These are phyloP conservation scores for human (Homo sapiens) DNA, from an alignment of 2,113 vertebrate genomes.

Conservation along the genomic window GRCh38 chr9:18828001-18828500, in stretches of 20 bases:
- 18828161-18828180: background rate
- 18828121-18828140: background rate
- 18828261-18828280: background rate
- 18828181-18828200: background rate
- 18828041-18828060: background rate
- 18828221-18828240: background rate
- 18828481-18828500: background rate
- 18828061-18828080: background rate
- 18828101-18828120: background rate
- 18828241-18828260: background rate
- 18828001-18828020: background rate
- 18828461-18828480: background rate
- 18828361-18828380: conserved; percentile 20
- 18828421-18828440: background rate
- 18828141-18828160: background rate
- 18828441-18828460: background rate
- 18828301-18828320: background rate
- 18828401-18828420: background rate
- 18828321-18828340: background rate
- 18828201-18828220: background rate
- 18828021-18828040: background rate
- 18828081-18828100: background rate
- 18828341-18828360: background rate
- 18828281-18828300: background rate
- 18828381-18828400: background rate